Conservation (phyloP, 2,797 vertebrate species). For the Micrastur ruficollis region DNA sequence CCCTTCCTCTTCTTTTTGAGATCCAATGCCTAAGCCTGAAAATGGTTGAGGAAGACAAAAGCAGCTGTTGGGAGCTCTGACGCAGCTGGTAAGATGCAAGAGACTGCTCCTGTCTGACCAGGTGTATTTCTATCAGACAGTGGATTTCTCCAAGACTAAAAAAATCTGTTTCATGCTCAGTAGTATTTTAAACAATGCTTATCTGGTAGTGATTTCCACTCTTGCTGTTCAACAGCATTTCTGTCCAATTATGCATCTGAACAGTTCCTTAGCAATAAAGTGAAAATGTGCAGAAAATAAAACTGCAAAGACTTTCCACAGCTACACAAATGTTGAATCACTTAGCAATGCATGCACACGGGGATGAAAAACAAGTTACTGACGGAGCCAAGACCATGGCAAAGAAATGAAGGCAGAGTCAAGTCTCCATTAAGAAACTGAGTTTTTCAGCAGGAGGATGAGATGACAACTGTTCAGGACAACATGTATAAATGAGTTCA, state of each 20-base stretch:
- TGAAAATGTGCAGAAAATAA: background rate
- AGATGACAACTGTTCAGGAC: background rate
- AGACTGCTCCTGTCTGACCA: background rate
- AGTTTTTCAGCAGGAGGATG: background rate
- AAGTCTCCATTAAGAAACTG: background rate
- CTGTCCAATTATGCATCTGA: background rate
- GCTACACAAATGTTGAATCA: background rate
- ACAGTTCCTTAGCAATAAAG: background rate
- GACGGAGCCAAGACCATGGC: background rate
- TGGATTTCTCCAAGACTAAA: background rate
- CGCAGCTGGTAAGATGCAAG: background rate
- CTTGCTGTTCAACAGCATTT: background rate
- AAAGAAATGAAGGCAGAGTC: background rate
- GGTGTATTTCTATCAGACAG: background rate
- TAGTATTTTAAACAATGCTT: background rate
- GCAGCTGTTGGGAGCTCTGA: background rate
- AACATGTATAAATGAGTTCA: conserved; percentile 44
- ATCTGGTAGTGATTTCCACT: background rate
- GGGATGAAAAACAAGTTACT: background rate
- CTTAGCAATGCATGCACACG: background rate
- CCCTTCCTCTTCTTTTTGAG: background rate
- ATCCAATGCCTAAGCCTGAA: background rate
- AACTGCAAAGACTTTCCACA: background rate
- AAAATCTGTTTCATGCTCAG: background rate
- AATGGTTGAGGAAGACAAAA: background rate